Evolutionary conservation across 35 echinoderm and acorn worm genomes (phyloP).

Genomic region (Apostichopus japonicus): DNA sequence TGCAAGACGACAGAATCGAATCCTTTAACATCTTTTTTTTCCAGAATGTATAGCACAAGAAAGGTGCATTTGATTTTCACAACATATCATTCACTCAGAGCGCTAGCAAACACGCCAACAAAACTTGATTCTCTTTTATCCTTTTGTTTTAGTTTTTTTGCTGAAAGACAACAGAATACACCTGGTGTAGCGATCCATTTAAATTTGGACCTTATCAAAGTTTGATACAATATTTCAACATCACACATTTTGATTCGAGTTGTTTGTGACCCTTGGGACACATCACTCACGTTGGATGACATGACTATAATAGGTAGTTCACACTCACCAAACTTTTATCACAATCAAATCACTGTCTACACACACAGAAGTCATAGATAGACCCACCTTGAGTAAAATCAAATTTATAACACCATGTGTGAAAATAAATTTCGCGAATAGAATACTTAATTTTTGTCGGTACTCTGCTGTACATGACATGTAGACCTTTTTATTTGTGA

Average conservation of each 20-base stretch:
- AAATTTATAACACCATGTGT: slow-evolving; percentile 1
- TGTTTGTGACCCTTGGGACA: neutral
- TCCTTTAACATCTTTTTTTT: too few species aligned
- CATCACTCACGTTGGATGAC: neutral
- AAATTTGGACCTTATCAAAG: neutral
- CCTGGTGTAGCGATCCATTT: neutral
- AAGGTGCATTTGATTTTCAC: too few species aligned
- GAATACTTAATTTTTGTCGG: neutral
- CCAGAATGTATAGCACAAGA: too few species aligned
- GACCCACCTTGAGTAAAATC: neutral
- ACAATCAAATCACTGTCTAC: neutral
- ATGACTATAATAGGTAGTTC: neutral
- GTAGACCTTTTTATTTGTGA: neutral
- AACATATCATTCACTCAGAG: too few species aligned
- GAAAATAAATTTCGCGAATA: neutral
- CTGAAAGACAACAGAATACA: neutral
- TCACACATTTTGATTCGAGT: neutral
- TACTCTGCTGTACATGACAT: neutral
- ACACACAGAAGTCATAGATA: neutral
- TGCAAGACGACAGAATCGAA: too few species aligned
- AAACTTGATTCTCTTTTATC: neutral
- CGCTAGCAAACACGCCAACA: too few species aligned
- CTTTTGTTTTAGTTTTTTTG: neutral
- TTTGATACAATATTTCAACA: neutral
- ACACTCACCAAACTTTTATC: neutral